phyloP scores from a whole-genome alignment of 2,113 vertebrate genomes.

The Globicephala melas region DNA sequence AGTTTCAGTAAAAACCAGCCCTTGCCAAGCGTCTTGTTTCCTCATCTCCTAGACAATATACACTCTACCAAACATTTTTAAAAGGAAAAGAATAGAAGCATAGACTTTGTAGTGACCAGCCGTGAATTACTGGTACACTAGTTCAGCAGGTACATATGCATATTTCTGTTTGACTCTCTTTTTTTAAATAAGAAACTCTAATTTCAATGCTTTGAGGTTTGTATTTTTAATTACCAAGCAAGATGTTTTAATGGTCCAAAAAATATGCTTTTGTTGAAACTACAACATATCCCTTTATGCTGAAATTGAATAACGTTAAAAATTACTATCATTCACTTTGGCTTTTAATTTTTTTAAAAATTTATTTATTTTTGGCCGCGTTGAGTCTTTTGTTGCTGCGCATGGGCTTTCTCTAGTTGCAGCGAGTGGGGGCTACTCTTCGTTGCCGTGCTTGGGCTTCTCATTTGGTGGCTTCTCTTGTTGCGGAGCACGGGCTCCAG shows the following conservation, averaged over 20 bases:
- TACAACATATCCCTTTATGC: neutral
- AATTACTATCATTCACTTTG: constrained; percentile 4
- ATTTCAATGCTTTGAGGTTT: neutral
- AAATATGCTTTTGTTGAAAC: constrained; percentile 33
- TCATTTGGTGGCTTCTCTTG: too few relatives aligned
- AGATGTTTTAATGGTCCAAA: constrained; percentile 16
- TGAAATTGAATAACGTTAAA: neutral
- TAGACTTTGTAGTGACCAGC: neutral
- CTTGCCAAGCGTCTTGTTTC: neutral
- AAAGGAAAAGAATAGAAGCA: neutral
- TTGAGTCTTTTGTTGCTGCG: too few relatives aligned
- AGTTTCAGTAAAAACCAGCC: neutral
- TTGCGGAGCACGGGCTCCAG: too few relatives aligned
- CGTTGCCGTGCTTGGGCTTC: too few relatives aligned
- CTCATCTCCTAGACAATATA: neutral
- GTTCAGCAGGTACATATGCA: neutral
- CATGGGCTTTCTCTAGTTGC: too few relatives aligned
- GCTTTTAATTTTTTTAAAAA: neutral
- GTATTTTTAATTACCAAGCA: constrained; percentile 10
- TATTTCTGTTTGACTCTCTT: neutral
- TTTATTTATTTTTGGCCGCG: too few relatives aligned
- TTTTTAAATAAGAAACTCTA: neutral
- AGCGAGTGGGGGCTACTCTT: too few relatives aligned
- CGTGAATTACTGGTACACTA: neutral
- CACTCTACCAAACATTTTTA: neutral